Base-by-base conservation (phyloP, 2,888 invertebrate genomes). In the Geophilus truncorum region DNA sequence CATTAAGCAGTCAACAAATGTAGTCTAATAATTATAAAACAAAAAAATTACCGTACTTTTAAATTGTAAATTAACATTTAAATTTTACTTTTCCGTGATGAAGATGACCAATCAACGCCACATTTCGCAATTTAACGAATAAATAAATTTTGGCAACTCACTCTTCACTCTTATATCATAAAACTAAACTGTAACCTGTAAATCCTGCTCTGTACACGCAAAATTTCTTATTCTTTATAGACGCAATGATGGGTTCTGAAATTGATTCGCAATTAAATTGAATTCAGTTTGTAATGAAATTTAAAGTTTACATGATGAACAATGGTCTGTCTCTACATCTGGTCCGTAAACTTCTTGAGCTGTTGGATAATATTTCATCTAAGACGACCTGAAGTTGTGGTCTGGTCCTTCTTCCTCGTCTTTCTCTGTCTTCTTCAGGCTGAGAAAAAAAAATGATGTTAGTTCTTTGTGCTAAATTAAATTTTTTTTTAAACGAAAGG, bases 141-240 rank as follows among this genome's bases (percentile, higher is more conserved):
- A 28, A 7, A n/a, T 15, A 57, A 77, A 7, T 12, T 12, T 28
- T 4, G 34, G 80, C 51, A 78, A 88, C 90, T 88, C 90, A 94
- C 91, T 99, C 98, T 92, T n/a, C n/a, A n/a, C n/a, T n/a, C n/a
- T n/a, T 92, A 98, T 96, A 85, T 93, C 94, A 86, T 98, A 99
- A 0, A 91, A n/a, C n/a, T 98, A 99, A 0, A 91, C 92, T 0
- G 98, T 99, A 80, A 94, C 93, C 0, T 98, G 98, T 2, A 99
- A 89, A 86, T 96, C 93, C 86, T 98, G 96, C 85, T 98, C 97
- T 83, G 83, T 94, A 94, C 82, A 97, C 90, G 86, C 96, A 94
- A 87, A 99, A 99, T 88, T 98, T 98, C 84, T 96, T 93, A 86
- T 94, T 93, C 85, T 95, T 96, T 0, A 98, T 92, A 0, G 99